These are phyloP conservation scores for Alligator mississippiensis DNA, from an alignment of 2,113 vertebrate genomes.

Conservation along the genomic window DNA sequence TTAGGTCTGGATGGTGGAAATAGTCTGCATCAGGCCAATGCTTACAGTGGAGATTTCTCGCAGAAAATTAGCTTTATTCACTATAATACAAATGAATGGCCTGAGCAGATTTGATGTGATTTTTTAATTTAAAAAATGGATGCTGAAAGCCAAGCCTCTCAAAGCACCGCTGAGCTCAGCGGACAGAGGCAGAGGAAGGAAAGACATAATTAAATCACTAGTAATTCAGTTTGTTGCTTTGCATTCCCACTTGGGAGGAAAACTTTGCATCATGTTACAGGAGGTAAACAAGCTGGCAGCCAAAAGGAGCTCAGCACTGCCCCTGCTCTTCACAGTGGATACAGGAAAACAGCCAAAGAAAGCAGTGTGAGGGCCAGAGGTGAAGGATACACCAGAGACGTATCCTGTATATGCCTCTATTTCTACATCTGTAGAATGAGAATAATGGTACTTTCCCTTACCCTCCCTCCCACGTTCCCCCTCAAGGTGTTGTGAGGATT, in stretches of 20 bases:
- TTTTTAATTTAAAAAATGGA: not conserved
- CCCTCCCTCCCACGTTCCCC: not conserved
- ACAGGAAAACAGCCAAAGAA: not conserved
- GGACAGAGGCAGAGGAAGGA: not conserved
- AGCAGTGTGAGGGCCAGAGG: not conserved
- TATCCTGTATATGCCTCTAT: not conserved
- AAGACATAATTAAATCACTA: not conserved
- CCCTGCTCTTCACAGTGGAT: not conserved
- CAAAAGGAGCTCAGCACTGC: not conserved
- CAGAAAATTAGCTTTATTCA: not conserved
- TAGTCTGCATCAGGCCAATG: not conserved
- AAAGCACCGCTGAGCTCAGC: not conserved
- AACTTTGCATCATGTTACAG: not conserved
- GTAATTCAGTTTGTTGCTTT: not conserved
- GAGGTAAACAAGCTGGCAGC: not conserved
- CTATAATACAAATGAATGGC: not conserved
- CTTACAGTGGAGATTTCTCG: not conserved
- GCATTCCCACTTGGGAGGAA: not conserved
- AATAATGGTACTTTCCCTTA: too few relatives aligned
- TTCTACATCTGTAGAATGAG: not conserved
- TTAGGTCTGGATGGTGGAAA: not conserved
- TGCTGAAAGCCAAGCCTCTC: not conserved
- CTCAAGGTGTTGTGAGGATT: not conserved
- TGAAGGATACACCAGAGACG: not conserved
- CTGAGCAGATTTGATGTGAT: not conserved